phyloP scores from a whole-genome alignment of 2,888 invertebrate genomes.

The Nomada ruficornis region DNA sequence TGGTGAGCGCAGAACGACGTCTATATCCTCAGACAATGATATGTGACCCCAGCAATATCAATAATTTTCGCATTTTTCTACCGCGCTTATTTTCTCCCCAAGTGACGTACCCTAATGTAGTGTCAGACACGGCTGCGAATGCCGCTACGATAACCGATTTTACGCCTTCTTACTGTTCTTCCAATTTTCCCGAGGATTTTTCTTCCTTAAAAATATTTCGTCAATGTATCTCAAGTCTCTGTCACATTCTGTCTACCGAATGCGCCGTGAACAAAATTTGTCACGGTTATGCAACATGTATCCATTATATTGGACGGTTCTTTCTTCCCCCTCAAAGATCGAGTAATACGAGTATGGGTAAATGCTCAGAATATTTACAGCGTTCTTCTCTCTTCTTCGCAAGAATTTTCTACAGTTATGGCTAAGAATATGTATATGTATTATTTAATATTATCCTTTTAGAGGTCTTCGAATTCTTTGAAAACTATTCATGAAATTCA shows the following conservation, averaged over 20 bases:
- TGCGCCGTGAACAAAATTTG: slow-evolving; percentile 4
- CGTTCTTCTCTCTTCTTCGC: too few species aligned
- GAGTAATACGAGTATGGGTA: too few species aligned
- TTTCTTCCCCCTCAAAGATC: background rate
- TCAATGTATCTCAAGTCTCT: slow-evolving; percentile 22
- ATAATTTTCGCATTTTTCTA: slow-evolving; percentile 84
- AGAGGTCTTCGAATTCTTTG: too few species aligned
- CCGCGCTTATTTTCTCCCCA: slow-evolving; percentile 67
- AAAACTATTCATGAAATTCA: too few species aligned
- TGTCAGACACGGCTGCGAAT: slow-evolving; percentile 62
- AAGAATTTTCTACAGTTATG: too few species aligned
- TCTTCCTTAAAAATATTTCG: slow-evolving; percentile 18
- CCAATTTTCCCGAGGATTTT: slow-evolving; percentile 43
- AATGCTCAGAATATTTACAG: too few species aligned
- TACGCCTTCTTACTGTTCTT: slow-evolving; percentile 53
- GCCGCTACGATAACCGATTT: slow-evolving; percentile 67
- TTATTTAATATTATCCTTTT: too few species aligned
- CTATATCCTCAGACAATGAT: slow-evolving; percentile 84
- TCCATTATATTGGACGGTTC: background rate
- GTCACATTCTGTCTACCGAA: background rate
- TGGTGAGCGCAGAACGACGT: slow-evolving; percentile 77
- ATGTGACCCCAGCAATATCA: slow-evolving; percentile 84
- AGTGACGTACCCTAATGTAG: slow-evolving; percentile 59
- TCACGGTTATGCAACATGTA: background rate
- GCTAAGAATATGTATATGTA: too few species aligned